Conservation (phyloP, 2,113 vertebrate genomes). For the Chionis minor region DNA sequence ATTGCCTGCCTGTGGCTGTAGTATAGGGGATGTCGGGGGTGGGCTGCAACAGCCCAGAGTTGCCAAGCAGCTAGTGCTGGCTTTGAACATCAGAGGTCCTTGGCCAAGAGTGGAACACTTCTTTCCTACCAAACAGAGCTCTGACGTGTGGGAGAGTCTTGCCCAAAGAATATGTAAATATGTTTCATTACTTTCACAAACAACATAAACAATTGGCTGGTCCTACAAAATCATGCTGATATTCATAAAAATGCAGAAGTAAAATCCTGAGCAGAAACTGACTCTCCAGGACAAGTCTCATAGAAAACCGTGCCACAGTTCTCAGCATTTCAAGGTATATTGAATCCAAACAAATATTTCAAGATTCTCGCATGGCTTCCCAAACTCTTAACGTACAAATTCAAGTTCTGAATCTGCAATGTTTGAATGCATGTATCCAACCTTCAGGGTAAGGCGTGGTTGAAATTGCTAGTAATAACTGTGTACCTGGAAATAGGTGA, state of each 20-base stretch:
- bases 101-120: background rate
- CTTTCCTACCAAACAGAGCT: background rate
- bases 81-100: background rate
- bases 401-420: background rate
- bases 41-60: background rate
- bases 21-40: too few species aligned
- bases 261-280: background rate
- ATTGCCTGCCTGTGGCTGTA: background rate
- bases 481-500: background rate
- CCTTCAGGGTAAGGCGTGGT: background rate
- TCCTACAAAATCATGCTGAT: background rate
- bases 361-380: background rate
- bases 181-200: background rate
- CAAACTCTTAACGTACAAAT: background rate
- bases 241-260: background rate
- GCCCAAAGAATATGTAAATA: background rate
- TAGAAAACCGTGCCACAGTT: background rate
- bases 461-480: background rate
- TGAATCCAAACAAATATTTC: background rate
- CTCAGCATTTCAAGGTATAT: background rate
- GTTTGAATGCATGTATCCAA: background rate
- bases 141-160: background rate
- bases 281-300: background rate
- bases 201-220: background rate
- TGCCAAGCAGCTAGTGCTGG: background rate